phyloP scores from a whole-genome alignment of 2,888 invertebrate species.

The Trichopria drosophilae region DNA sequence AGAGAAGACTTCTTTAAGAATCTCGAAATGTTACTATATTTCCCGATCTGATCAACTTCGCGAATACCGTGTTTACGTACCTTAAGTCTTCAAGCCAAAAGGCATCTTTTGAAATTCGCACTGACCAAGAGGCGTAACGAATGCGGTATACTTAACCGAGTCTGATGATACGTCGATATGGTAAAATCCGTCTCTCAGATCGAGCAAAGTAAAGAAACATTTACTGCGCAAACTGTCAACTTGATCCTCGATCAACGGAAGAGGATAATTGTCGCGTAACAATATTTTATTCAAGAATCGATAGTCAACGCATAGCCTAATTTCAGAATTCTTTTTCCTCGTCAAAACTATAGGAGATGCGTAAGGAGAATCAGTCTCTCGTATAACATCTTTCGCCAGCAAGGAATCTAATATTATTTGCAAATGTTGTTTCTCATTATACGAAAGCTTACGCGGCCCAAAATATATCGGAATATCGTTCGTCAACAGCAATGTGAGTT shows the following conservation, averaged over 20 bases:
- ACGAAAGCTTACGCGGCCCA: background rate
- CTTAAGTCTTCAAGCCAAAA: background rate
- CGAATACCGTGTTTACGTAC: background rate
- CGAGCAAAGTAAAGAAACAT: no score
- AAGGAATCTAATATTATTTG: background rate
- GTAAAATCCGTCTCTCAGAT: background rate
- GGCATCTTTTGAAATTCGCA: background rate
- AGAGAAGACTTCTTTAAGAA: background rate
- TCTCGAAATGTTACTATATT: background rate
- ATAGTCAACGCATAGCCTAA: background rate
- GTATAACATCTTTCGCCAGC: background rate
- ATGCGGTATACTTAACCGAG: background rate
- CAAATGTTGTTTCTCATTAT: background rate
- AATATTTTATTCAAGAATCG: background rate
- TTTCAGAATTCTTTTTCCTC: no score
- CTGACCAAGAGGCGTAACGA: background rate
- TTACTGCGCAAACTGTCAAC: no score
- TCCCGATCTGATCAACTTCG: background rate
- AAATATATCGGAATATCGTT: background rate
- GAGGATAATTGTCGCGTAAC: no score
- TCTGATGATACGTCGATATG: background rate
- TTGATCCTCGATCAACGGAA: no score
- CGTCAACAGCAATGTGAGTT: background rate
- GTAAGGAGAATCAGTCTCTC: background rate
- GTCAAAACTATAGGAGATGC: no score